phyloP scores from a whole-genome alignment of 2,113 vertebrate genomes.

The Cervus canadensis region DNA sequence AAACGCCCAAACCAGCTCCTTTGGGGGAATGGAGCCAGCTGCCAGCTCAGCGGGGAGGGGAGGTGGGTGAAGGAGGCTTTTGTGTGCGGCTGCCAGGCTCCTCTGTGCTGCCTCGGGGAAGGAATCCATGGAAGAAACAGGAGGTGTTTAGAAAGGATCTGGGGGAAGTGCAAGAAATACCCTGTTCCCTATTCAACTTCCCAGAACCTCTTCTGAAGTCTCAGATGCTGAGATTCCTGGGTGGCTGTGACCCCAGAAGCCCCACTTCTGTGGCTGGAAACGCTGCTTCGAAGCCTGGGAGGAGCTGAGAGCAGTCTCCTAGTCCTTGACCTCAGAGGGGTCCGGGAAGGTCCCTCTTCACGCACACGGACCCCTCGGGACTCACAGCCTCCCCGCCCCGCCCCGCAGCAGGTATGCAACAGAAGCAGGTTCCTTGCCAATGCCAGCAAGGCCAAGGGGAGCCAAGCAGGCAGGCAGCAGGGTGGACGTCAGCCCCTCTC shows the following conservation, averaged over 20 bases:
- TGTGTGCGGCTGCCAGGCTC: no score
- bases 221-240: accelerated
- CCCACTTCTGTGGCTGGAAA: background rate
- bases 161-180: background rate
- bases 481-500: accelerated
- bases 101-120: accelerated
- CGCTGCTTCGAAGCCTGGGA: accelerated
- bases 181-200: accelerated
- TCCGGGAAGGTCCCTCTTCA: background rate
- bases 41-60: accelerated
- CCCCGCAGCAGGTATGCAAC: background rate
- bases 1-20: background rate
- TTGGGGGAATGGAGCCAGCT: background rate
- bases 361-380: background rate
- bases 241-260: background rate
- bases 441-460: background rate
- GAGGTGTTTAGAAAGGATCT: background rate
- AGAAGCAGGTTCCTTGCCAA: background rate
- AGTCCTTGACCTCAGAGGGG: accelerated
- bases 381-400: accelerated
- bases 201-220: background rate
- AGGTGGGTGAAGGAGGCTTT: background rate
- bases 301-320: background rate
- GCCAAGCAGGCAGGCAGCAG: accelerated
- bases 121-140: background rate